These are phyloP conservation scores for Stenopsyche tienmushanensis DNA, from an alignment of 1,140 invertebrate genomes.

Conservation along the genomic window DNA sequence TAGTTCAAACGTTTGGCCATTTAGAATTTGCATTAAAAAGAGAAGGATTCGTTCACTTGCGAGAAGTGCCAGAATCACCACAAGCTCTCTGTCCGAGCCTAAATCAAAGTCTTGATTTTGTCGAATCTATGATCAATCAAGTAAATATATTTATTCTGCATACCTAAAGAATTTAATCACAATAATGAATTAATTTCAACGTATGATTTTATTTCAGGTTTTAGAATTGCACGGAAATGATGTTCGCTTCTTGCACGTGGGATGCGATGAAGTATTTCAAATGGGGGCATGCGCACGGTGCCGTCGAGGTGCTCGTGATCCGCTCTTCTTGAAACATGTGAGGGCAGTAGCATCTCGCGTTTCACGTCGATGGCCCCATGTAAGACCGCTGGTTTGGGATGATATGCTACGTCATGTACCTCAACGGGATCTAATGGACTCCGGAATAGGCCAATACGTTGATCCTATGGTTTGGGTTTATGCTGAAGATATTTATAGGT, in stretches of 20 bases:
- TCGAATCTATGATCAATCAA: constrained; percentile 80
- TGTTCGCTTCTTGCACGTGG: constrained; percentile 70
- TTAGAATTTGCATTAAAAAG: constrained; percentile 85
- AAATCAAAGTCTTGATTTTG: constrained; percentile 67
- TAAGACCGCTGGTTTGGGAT: constrained; percentile 85
- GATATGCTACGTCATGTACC: constrained; percentile 83
- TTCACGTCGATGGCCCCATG: constrained; percentile 60
- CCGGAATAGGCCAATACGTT: constrained; percentile 72
- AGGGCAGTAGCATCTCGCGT: constrained; percentile 63
- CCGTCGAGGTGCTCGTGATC: constrained; percentile 55
- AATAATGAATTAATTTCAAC: not conserved
- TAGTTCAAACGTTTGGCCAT: constrained; percentile 94
- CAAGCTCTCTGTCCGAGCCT: constrained; percentile 78
- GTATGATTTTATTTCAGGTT: constrained; percentile 29
- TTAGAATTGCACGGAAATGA: constrained; percentile 42
- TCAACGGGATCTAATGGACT: constrained; percentile 63
- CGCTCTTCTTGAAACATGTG: constrained; percentile 72
- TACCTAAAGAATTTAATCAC: not conserved
- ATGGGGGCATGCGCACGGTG: constrained; percentile 76
- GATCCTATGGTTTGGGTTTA: constrained; percentile 85
- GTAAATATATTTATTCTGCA: constrained; percentile 47
- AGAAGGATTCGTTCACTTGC: constrained; percentile 66
- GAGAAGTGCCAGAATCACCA: constrained; percentile 78
- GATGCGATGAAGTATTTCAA: constrained; percentile 77
- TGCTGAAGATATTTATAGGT: constrained; percentile 63